A percentile compares a stretch with the other conserved stretches of the same genome.
phyloP scores from a whole-genome alignment of 2,113 vertebrate species.

The Siniperca knerii region DNA sequence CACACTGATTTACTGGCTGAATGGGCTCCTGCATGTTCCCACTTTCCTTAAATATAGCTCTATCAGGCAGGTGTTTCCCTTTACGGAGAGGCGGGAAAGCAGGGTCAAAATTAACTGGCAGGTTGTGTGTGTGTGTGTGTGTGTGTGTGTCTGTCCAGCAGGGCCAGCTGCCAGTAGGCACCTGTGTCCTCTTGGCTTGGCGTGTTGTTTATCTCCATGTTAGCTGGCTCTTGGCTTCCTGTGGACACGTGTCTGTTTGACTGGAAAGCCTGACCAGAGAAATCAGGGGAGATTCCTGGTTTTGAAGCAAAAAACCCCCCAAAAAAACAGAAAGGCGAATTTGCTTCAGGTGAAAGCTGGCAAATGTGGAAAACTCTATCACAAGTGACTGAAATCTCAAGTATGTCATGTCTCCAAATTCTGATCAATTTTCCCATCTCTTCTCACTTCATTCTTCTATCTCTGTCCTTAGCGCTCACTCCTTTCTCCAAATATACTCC shows the following conservation, averaged over 20 bases:
- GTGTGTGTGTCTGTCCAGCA: conserved; percentile 14
- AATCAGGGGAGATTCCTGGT: conserved; percentile 23
- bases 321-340: neutral
- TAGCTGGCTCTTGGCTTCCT: conserved; percentile 54
- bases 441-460: neutral
- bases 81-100: conserved; percentile 52
- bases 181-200: conserved; percentile 62
- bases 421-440: neutral
- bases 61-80: conserved; percentile 79
- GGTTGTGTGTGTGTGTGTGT: conserved; percentile 36
- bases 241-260: conserved; percentile 62
- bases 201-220: conserved; percentile 53
- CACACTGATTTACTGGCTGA: conserved; percentile 20
- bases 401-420: neutral
- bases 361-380: neutral
- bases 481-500: neutral
- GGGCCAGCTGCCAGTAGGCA: conserved; percentile 62
- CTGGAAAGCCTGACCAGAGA: conserved; percentile 17
- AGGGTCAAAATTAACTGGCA: conserved; percentile 49
- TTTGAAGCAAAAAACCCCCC: conserved; percentile 20
- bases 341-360: conserved; percentile 10
- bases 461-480: neutral
- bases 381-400: neutral
- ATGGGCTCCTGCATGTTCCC: conserved; percentile 52
- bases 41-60: conserved; percentile 68